Conservation (phyloP, 2,888 invertebrate genomes). For the Sturmia bella region DNA sequence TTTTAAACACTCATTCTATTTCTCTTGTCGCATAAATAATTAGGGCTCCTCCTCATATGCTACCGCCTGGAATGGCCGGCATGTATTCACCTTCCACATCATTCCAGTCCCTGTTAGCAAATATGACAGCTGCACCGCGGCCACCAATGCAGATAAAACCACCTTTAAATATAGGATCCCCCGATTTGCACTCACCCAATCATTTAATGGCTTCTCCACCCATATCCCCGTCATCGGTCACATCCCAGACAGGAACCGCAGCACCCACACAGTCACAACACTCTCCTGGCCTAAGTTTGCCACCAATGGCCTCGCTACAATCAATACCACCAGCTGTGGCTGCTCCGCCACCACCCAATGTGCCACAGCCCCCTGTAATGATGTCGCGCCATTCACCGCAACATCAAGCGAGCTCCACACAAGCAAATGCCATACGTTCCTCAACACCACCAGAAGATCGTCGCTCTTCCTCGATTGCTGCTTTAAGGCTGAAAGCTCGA, state of each 20-base stretch:
- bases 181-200: conserved; percentile 78
- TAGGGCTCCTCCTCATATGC: conserved; percentile 85
- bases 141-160: conserved; percentile 73
- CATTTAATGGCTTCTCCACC: conserved; percentile 79
- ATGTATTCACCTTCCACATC: conserved; percentile 85
- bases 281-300: conserved; percentile 85
- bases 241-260: conserved; percentile 70
- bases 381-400: conserved; percentile 74
- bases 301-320: conserved; percentile 79
- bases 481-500: conserved; percentile 92
- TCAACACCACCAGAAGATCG: conserved; percentile 88
- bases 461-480: conserved; percentile 93
- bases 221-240: conserved; percentile 76
- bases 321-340: conserved; percentile 83
- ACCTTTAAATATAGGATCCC: conserved; percentile 77
- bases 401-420: conserved; percentile 56
- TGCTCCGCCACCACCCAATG: conserved; percentile 83
- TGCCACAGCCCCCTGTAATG: conserved; percentile 69
- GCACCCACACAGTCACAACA: conserved; percentile 84
- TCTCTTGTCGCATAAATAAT: no score
- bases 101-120: conserved; percentile 90
- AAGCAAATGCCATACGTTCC: conserved; percentile 73
- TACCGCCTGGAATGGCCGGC: conserved; percentile 85
- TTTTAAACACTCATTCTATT: background rate
- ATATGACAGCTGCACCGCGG: conserved; percentile 84